Conservation (phyloP, 2,888 invertebrate species). For the Mythimna vitellina region DNA sequence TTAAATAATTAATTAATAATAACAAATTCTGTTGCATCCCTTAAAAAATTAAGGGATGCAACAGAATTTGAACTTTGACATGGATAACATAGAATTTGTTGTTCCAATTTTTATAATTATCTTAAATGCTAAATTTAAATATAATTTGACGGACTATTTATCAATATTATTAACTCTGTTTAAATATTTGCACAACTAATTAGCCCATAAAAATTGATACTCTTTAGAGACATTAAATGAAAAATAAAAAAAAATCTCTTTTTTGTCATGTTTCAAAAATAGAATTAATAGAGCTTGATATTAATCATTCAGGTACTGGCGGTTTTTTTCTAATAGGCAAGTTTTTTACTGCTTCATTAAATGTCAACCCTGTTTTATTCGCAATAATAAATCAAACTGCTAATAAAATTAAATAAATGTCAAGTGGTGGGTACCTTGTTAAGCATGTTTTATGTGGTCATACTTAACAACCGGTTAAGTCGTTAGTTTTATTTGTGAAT, state of each 20-base stretch:
- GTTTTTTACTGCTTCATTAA: neutral
- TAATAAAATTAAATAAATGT: slow-evolving; percentile 2
- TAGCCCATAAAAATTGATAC: neutral
- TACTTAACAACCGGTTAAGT: slow-evolving; percentile 11
- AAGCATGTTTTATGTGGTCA: slow-evolving; percentile 8
- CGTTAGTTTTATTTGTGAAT: neutral
- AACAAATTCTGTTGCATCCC: too few relatives aligned
- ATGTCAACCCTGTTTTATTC: slow-evolving; percentile 11
- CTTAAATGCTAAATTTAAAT: too few relatives aligned
- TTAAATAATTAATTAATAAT: too few relatives aligned
- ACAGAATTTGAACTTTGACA: too few relatives aligned
- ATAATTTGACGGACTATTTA: too few relatives aligned
- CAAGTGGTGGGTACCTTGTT: neutral
- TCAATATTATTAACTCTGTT: too few relatives aligned
- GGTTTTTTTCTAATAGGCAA: neutral
- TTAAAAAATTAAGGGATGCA: too few relatives aligned
- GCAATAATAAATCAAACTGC: slow-evolving; percentile 24
- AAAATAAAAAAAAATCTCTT: neutral
- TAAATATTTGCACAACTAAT: too few relatives aligned
- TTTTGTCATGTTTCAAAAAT: neutral
- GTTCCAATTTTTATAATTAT: too few relatives aligned
- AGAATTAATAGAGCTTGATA: neutral
- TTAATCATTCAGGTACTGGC: neutral
- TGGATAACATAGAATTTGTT: too few relatives aligned
- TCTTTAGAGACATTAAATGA: neutral